phyloP scores from a whole-genome alignment of 30 jellyfish, hydroid and myxozoan species.

The Aurelia aurita region DNA sequence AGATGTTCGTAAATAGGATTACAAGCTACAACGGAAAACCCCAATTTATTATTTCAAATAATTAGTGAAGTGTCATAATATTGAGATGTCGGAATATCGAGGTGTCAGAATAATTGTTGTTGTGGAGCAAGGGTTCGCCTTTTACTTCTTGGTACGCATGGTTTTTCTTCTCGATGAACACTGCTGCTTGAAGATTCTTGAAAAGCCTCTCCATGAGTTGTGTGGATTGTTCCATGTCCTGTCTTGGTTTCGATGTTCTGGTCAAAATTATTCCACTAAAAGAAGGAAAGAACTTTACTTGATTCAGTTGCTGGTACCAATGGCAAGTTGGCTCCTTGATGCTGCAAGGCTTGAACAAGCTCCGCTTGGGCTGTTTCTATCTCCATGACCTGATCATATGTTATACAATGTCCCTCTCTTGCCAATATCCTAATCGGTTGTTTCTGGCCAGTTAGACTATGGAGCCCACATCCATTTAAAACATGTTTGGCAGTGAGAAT shows the following conservation, averaged over 20 bases:
- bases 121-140: conserved; percentile 9
- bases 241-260: conserved; percentile 14
- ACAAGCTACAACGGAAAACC: too few species aligned
- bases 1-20: too few species aligned
- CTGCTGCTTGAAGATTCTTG: conserved; percentile 27
- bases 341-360: background rate
- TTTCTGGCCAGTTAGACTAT: conserved; percentile 33
- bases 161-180: conserved; percentile 17
- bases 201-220: conserved; percentile 53
- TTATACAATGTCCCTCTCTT: conserved; percentile 4
- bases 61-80: too few species aligned
- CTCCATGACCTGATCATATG: conserved; percentile 17
- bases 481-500: conserved; percentile 23
- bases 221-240: conserved; percentile 39
- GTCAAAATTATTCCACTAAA: conserved; percentile 22
- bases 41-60: too few species aligned
- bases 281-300: conserved; percentile 1
- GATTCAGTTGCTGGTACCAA: background rate
- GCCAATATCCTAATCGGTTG: background rate
- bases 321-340: conserved; percentile 7
- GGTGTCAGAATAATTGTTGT: too few species aligned
- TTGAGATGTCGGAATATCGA: too few species aligned
- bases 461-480: conserved; percentile 1
- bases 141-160: background rate
- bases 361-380: conserved; percentile 31